Base-by-base conservation (phyloP, 2,888 invertebrate species). In the Cheiracanthium punctorium region DNA sequence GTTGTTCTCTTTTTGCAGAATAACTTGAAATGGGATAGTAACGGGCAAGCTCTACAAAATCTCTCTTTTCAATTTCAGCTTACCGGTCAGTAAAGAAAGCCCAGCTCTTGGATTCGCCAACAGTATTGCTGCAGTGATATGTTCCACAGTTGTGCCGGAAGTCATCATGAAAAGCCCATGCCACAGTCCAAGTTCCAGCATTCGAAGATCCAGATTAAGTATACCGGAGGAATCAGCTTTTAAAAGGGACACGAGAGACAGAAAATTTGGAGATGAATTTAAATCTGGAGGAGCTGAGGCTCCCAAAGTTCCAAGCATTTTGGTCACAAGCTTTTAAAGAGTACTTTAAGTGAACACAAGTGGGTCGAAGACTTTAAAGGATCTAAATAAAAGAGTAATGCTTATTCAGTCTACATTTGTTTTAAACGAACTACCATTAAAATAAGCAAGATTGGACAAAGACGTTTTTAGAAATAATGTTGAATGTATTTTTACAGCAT, bases 21-120 rank as follows among this genome's bases (percentile, higher is more conserved):
- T n/a, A n/a, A n/a, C n/a, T n/a, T n/a, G n/a, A n/a, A n/a, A n/a
- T n/a, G n/a, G n/a, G n/a, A n/a, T n/a, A n/a, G n/a, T n/a, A n/a
- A n/a, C n/a, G n/a, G n/a, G n/a, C n/a, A n/a, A n/a, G n/a, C n/a
- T n/a, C n/a, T n/a, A n/a, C n/a, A n/a, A n/a, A n/a, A n/a, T n/a
- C n/a, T n/a, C n/a, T n/a, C n/a, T n/a, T 67, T n/a, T 32, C n/a
- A 17, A 5, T 82, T 79, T 1, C 76, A 88, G 88, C 17, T 33
- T 89, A 10, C 89, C 89, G 0, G 88, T 88, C 17, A 87, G 86
- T 33, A 89, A 89, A 82, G 88, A 88, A 32, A 87, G 85, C 58
- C 81, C 87, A 72, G 82, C 88, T 32, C 67, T 88, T n/a, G 84
- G 84, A n/a, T 88, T 88, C 20, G 82, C 88, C 32, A 82, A 75